A percentile compares a stretch with the other conserved stretches of the same genome.
phyloP scores from a whole-genome alignment of 2,888 invertebrate genomes.

The Drosophila gaucha region DNA sequence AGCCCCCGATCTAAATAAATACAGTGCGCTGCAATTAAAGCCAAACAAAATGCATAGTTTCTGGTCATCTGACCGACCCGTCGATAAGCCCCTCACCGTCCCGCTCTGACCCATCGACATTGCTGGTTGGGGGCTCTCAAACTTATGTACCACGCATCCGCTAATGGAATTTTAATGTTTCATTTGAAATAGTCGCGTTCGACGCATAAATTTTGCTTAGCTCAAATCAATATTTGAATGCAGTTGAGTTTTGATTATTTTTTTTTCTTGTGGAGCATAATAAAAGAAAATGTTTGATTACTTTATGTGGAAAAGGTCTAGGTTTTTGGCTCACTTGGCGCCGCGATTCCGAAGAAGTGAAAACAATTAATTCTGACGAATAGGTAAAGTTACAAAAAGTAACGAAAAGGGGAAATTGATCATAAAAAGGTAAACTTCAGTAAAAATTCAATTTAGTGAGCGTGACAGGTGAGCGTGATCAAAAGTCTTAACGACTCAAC shows the following conservation, averaged over 20 bases:
- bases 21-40: slow-evolving; percentile 67
- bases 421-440: not conserved
- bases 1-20: slow-evolving; percentile 52
- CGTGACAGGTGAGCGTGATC: no score
- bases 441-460: no score
- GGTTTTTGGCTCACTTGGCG: slow-evolving; percentile 51
- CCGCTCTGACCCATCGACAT: not conserved
- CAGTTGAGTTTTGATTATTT: slow-evolving; percentile 12
- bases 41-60: slow-evolving; percentile 74
- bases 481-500: not conserved
- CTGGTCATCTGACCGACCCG: slow-evolving; percentile 55
- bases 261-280: slow-evolving; percentile 21
- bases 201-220: slow-evolving; percentile 57
- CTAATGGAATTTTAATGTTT: slow-evolving; percentile 79
- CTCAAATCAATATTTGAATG: slow-evolving; percentile 55
- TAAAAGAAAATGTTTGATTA: slow-evolving; percentile 52
- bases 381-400: not conserved
- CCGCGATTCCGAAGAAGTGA: slow-evolving; percentile 53
- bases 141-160: slow-evolving; percentile 72
- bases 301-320: slow-evolving; percentile 48
- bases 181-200: slow-evolving; percentile 65
- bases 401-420: not conserved
- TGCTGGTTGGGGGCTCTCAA: slow-evolving; percentile 18
- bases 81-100: slow-evolving; percentile 40
- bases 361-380: slow-evolving; percentile 27